Conservation (phyloP, 2,113 vertebrate genomes). For the Smithornis capensis region DNA sequence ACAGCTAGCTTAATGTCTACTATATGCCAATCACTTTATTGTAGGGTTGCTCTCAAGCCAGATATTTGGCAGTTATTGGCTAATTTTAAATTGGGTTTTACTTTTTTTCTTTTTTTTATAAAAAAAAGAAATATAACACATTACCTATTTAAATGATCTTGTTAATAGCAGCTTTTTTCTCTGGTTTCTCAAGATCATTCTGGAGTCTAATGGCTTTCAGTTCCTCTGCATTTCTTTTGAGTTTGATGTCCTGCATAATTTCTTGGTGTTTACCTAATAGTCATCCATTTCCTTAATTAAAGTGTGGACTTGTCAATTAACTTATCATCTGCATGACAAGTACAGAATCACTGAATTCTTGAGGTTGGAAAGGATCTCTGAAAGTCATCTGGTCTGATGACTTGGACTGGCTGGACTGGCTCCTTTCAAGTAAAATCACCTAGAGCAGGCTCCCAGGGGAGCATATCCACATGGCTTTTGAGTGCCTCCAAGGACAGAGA, state of each 20-base stretch:
- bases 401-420: no score
- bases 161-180: not conserved
- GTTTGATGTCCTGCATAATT: not conserved
- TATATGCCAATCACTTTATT: not conserved
- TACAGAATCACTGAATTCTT: not conserved
- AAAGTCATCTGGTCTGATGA: not conserved
- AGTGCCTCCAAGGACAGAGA: not conserved
- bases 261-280: not conserved
- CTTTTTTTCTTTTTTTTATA: no score
- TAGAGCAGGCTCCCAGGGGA: not conserved
- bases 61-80: not conserved
- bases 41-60: not conserved
- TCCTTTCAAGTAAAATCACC: not conserved
- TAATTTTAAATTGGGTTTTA: not conserved
- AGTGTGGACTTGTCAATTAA: not conserved
- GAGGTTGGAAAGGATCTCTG: not conserved
- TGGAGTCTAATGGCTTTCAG: not conserved
- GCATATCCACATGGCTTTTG: not conserved
- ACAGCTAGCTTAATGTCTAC: not conserved
- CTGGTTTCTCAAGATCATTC: not conserved
- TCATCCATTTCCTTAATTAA: not conserved
- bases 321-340: not conserved
- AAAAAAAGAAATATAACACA: accelerated
- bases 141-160: not conserved
- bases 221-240: not conserved